Base-by-base conservation (phyloP, 2,113 vertebrate genomes). In the Eulemur rufifrons region DNA sequence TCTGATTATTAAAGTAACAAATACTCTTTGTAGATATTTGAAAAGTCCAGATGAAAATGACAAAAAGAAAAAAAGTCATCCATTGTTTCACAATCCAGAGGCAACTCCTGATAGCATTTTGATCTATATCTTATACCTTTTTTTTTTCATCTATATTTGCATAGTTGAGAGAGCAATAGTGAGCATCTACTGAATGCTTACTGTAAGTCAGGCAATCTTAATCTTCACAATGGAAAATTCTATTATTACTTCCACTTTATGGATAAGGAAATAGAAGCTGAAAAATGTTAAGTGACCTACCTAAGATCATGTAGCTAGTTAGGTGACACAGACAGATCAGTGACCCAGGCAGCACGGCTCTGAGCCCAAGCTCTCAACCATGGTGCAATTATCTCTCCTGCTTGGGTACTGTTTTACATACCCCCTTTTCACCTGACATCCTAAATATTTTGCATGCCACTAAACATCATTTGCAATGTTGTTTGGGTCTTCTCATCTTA, bases 1-100 rank as follows among this genome's bases (percentile, higher is more conserved):
- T 63, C 54, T 92, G 45, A 27, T 39, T 88, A 17, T 64, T 39
- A 92, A 6, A 74, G 6, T 92, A 66, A 63, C 34, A 89, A 59
- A 76, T 42, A 20, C 12, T 96, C 50, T 80, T 74, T 89, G 54
- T 74, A 74, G 32, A 47, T 73, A 88, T 56, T 63, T 94, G 89
- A 71, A 80, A 95, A 81, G 37, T 37, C n/a, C 27, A 32, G 15
- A 84, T 17, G 81, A 56, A 76, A 89, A 69, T 45, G n/a, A 50
- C 73, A 34, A 56, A 82, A 37, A 18, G 32, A 15, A 59, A 21
- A 42, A 42, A 76, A 14, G 50, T 39, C 9, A 20, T 5, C 34
- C 63, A 13, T 23, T 54, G 76, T 34, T 32, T 76, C 39, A 61
- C 29, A 71, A 29, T 76, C 21, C 27, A 61, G 20, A 56, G 27